Conservation (phyloP, 2,797 vertebrate species). For the Peromyscus melanophrys region DNA sequence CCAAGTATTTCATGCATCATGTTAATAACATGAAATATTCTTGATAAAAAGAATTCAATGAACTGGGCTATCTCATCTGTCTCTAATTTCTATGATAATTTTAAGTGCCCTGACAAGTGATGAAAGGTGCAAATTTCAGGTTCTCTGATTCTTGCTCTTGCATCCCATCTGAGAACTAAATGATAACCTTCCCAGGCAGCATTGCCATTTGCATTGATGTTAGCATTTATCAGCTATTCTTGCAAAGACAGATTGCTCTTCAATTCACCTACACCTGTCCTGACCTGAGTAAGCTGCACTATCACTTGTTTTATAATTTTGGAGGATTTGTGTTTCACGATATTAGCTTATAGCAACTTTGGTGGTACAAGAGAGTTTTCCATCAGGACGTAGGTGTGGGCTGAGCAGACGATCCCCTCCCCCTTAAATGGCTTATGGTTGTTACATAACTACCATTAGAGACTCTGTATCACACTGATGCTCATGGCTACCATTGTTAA, state of each 20-base stretch:
- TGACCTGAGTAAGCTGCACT: neutral
- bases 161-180: neutral
- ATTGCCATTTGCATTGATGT: slow-evolving; percentile 66
- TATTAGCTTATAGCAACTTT: neutral
- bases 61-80: neutral
- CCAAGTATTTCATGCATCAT: neutral
- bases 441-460: neutral
- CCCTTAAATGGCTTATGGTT: neutral
- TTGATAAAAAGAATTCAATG: slow-evolving; percentile 9
- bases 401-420: neutral
- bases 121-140: slow-evolving; percentile 62
- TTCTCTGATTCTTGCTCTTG: neutral
- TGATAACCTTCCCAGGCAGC: slow-evolving; percentile 58
- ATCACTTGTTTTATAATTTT: slow-evolving; percentile 9
- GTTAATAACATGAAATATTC: neutral
- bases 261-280: neutral
- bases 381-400: neutral
- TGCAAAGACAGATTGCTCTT: slow-evolving; percentile 68
- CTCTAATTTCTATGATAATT: slow-evolving; percentile 56
- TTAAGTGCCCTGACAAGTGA: slow-evolving; percentile 51
- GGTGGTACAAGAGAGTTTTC: neutral
- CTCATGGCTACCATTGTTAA: neutral
- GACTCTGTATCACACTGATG: neutral
- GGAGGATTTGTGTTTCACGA: slow-evolving; percentile 13
- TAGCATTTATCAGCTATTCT: slow-evolving; percentile 69